These are phyloP conservation scores for Urocolius indicus DNA, from an alignment of 2,113 vertebrate genomes.

Conservation along the genomic window DNA sequence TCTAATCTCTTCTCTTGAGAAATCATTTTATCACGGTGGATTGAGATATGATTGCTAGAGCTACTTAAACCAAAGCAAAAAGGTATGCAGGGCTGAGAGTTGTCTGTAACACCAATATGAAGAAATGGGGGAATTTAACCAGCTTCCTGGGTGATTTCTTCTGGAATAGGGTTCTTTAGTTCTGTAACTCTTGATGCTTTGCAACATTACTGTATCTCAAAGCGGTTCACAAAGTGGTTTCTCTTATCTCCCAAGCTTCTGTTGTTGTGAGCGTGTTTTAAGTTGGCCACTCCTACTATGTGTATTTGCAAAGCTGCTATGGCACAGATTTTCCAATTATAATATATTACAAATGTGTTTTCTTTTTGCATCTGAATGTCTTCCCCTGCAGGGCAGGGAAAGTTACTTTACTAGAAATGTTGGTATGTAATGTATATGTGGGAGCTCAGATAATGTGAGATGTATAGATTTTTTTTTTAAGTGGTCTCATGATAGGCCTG, in stretches of 20 bases:
- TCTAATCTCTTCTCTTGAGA: background rate
- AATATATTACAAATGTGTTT: background rate
- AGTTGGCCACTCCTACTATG: background rate
- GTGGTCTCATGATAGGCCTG: background rate
- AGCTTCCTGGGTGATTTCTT: background rate
- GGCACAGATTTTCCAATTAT: background rate
- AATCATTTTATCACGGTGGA: background rate
- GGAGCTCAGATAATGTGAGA: background rate
- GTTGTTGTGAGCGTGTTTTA: background rate
- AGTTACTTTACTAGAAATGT: slow-evolving; percentile 11
- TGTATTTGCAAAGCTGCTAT: slow-evolving; percentile 51
- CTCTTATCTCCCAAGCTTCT: background rate
- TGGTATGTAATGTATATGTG: slow-evolving; percentile 7
- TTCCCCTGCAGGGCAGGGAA: slow-evolving; percentile 66
- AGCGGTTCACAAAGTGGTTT: background rate
- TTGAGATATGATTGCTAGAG: background rate
- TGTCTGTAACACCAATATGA: background rate
- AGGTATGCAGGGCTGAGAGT: background rate
- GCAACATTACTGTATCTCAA: background rate
- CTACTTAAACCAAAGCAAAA: background rate
- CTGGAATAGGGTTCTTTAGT: background rate
- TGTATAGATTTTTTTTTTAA: background rate
- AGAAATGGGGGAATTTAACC: background rate
- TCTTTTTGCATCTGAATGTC: slow-evolving; percentile 31
- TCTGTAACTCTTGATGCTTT: background rate